Conservation (phyloP, 2,888 invertebrate genomes). For the Cerceris ruficornis region DNA sequence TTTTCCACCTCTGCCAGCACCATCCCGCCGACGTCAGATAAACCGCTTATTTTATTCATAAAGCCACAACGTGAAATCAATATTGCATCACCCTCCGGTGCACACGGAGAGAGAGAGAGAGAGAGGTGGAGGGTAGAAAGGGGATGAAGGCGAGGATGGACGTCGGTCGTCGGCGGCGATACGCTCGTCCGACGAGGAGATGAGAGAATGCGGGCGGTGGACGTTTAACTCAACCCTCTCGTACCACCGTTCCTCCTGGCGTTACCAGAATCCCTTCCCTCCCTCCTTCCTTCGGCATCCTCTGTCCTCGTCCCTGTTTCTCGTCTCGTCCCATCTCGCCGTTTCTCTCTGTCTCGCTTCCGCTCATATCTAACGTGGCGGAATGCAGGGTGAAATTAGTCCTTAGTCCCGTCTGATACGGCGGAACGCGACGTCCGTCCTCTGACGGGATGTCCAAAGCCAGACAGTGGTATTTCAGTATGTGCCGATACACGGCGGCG, state of each 20-base stretch:
- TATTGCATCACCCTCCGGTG: constrained; percentile 60
- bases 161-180: constrained; percentile 44
- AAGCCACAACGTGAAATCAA: constrained; percentile 72
- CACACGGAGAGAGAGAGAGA: constrained; percentile 26
- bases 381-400: constrained; percentile 68
- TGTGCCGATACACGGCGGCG: constrained; percentile 47
- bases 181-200: constrained; percentile 56
- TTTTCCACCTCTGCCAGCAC: constrained; percentile 50
- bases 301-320: constrained; percentile 9
- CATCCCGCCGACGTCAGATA: constrained; percentile 62
- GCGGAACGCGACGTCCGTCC: constrained; percentile 61
- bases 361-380: constrained; percentile 56
- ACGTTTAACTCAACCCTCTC: constrained; percentile 61
- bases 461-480: constrained; percentile 56
- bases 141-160: constrained; percentile 1
- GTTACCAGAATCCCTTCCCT: constrained; percentile 1
- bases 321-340: background rate
- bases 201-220: constrained; percentile 64
- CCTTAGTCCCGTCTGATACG: constrained; percentile 61
- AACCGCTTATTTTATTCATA: constrained; percentile 78
- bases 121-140: constrained; percentile 13
- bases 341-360: constrained; percentile 19
- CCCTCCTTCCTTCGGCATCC: constrained; percentile 16
- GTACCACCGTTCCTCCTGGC: constrained; percentile 22
- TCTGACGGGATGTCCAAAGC: constrained; percentile 57